Evolutionary conservation across 2,113 vertebrate species (phyloP).

Genomic region (Zonotrichia leucophrys): DNA sequence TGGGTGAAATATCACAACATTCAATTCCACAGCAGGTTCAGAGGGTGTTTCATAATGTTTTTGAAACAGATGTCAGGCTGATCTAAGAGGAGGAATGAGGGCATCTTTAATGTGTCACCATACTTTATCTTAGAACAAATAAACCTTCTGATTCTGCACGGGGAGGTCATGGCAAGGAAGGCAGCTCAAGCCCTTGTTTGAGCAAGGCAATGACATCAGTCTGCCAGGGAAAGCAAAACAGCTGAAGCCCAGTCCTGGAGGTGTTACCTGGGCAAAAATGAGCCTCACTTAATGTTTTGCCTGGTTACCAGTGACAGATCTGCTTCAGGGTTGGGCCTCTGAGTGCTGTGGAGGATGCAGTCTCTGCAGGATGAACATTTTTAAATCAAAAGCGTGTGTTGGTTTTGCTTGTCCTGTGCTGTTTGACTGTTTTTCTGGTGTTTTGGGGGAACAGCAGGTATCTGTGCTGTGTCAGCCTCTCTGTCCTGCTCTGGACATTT

Average conservation of each 20-base stretch:
- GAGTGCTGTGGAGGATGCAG: neutral
- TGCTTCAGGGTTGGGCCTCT: neutral
- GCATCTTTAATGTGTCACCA: conserved; percentile 16
- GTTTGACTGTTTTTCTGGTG: neutral
- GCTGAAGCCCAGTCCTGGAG: neutral
- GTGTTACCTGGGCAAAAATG: neutral
- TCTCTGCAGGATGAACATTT: fast-evolving
- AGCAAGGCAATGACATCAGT: neutral
- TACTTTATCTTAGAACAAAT: conserved; percentile 62
- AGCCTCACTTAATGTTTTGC: neutral
- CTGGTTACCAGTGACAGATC: neutral
- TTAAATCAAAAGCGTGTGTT: neutral
- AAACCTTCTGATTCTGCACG: conserved; percentile 29
- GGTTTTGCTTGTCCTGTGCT: neutral
- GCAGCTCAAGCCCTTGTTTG: conserved; percentile 30
- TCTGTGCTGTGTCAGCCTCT: neutral
- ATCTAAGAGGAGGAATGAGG: conserved; percentile 40
- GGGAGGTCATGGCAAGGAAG: conserved; percentile 12
- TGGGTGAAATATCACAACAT: conserved; percentile 9
- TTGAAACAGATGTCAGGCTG: conserved; percentile 37
- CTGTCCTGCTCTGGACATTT: neutral
- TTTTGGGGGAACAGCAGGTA: neutral
- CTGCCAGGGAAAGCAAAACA: conserved; percentile 44
- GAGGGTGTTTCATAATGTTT: conserved; percentile 70
- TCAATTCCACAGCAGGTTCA: conserved; percentile 23